Conservation (phyloP, 2,113 vertebrate genomes). For the Chaetops frenatus region DNA sequence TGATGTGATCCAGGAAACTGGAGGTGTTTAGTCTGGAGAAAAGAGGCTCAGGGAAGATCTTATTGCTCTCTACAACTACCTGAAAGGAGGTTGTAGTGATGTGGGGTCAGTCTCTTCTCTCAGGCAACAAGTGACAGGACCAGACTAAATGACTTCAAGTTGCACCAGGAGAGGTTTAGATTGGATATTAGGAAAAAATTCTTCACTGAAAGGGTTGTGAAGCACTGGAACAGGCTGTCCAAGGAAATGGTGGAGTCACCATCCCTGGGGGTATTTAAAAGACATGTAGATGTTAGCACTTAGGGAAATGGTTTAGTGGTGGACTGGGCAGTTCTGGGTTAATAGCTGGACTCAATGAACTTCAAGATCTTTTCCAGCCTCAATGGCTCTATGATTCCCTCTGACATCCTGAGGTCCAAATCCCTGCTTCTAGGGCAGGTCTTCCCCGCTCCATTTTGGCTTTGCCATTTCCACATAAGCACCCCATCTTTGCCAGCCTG, state of each 20-base stretch:
- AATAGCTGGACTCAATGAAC: background rate
- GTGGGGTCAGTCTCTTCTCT: background rate
- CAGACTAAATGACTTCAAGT: background rate
- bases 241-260: background rate
- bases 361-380: background rate
- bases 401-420: background rate
- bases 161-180: background rate
- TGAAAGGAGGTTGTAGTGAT: background rate
- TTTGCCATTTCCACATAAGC: background rate
- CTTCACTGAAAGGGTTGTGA: background rate
- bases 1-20: background rate
- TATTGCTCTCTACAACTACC: background rate
- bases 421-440: background rate
- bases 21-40: background rate
- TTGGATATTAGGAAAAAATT: background rate
- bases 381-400: background rate
- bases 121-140: background rate
- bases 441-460: background rate
- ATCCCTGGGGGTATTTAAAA: background rate
- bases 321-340: background rate
- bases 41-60: background rate
- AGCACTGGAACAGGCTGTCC: background rate
- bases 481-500: fast-evolving
- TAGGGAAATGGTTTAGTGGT: background rate
- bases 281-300: background rate